Base-by-base conservation (phyloP, 2,113 vertebrate species). In the Ailuropoda melanoleuca region DNA sequence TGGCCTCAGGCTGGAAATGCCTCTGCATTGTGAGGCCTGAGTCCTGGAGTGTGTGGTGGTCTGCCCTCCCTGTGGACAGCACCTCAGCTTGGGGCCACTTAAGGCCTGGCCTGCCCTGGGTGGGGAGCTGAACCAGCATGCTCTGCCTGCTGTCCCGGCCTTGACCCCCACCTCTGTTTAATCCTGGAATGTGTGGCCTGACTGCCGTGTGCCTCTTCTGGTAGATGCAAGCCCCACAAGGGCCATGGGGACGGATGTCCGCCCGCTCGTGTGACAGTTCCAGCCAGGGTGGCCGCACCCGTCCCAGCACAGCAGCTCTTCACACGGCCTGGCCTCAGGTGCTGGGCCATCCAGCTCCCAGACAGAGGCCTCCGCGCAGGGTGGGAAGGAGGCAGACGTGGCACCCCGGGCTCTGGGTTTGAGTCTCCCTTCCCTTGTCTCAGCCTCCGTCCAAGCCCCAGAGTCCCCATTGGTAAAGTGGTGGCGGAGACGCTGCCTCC, bases 321-420 rank as follows among this genome's bases (percentile, higher is more conserved):
- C 37, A 43, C 8, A 15, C n/a, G 21, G 9, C n/a, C 66, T 21
- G 66, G 66, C 66, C 18, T 37, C 1, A 3, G 8, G 64, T 17
- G 31, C 31, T 6, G 13, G 34, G 64, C 64, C 8, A 1, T 68
- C 24, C 23, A 2, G 26, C 48, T 68, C 46, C 5, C 6, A 2
- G 39, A 15, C 17, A 13, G 11, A 5, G 17, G 18, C 24, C 3
- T 23, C 29, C 4, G 1, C 1, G 2, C 13, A 0, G 1, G 19
- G 26, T 8, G 4, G 53, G 21, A 55, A 3, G 46, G 55, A 12
- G 1, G 19, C 2, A 10, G 14, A 4, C 18, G 6, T 23, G 48
- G 17, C 23, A 1, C 19, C 46, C 12, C 3, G 12, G 56, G 55
- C 39, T 56, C 29, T 66, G 10, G 46, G 19, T 68, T 4, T 43